These are phyloP conservation scores for Stratiomys singularior DNA, from an alignment of 2,888 invertebrate species.

Conservation along the genomic window DNA sequence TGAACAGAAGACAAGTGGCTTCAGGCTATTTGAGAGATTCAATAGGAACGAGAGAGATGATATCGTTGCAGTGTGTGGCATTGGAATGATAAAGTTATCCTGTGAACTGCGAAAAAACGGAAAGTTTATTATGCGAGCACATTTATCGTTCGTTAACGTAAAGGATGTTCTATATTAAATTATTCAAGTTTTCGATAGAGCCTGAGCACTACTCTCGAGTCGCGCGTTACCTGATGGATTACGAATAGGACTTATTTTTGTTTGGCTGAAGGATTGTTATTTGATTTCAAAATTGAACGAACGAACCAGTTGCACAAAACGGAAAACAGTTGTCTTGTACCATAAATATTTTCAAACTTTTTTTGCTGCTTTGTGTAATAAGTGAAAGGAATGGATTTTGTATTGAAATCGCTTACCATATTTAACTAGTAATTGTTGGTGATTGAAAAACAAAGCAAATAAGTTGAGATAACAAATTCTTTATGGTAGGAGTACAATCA, in stretches of 20 bases:
- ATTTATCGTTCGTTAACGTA: conserved; percentile 28
- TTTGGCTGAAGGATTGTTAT: neutral
- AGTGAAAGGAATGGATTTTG: too few species aligned
- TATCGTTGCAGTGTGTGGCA: conserved; percentile 2
- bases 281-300: neutral
- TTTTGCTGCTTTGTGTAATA: too few species aligned
- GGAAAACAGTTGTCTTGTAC: too few species aligned
- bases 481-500: too few species aligned
- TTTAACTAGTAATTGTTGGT: too few species aligned
- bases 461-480: too few species aligned
- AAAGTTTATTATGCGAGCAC: conserved; percentile 40
- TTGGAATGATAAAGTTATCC: conserved; percentile 22
- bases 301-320: neutral
- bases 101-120: neutral
- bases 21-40: conserved; percentile 24
- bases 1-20: conserved; percentile 41
- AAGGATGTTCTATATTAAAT: conserved; percentile 28
- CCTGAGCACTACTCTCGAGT: conserved; percentile 7
- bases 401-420: too few species aligned
- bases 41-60: neutral
- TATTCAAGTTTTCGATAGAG: conserved; percentile 18
- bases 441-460: too few species aligned
- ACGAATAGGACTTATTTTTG: neutral
- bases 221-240: conserved; percentile 17
- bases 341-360: too few species aligned